These are phyloP conservation scores for Lasiurus cinereus DNA, from an alignment of 2,113 vertebrate species.

Conservation along the genomic window DNA sequence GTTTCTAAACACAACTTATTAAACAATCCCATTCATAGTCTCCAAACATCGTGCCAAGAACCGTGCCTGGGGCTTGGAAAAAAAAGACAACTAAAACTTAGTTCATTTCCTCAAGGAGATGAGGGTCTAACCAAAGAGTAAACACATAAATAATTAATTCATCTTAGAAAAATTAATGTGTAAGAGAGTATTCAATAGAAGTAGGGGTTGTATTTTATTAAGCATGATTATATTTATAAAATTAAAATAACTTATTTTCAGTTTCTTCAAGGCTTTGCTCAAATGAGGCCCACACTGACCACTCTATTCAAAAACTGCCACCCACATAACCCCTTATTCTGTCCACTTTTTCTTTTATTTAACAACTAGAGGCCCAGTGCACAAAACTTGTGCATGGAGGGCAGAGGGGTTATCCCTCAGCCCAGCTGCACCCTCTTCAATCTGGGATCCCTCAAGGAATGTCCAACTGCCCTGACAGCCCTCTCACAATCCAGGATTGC, in stretches of 20 bases:
- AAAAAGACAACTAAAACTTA: background rate
- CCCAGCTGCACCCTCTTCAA: too few species aligned
- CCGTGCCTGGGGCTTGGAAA: background rate
- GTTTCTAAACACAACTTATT: constrained; percentile 34
- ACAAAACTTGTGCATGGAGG: too few species aligned
- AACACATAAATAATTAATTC: background rate
- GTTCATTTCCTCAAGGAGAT: constrained; percentile 13
- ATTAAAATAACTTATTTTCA: background rate
- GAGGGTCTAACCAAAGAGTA: background rate
- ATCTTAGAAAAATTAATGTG: background rate
- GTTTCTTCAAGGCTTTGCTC: background rate
- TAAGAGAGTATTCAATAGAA: background rate
- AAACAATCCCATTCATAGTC: background rate
- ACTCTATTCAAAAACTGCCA: background rate
- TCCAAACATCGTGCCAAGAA: background rate
- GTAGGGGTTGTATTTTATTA: background rate
- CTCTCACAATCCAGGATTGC: too few species aligned
- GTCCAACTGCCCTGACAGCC: too few species aligned
- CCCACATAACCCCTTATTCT: background rate
- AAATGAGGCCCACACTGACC: background rate
- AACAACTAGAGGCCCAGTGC: background rate
- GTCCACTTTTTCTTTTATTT: background rate
- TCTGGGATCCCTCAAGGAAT: too few species aligned
- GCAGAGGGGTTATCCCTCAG: too few species aligned
- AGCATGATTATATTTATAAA: background rate